phyloP scores from a whole-genome alignment of 2,113 vertebrate genomes.

The Caretta caretta region DNA sequence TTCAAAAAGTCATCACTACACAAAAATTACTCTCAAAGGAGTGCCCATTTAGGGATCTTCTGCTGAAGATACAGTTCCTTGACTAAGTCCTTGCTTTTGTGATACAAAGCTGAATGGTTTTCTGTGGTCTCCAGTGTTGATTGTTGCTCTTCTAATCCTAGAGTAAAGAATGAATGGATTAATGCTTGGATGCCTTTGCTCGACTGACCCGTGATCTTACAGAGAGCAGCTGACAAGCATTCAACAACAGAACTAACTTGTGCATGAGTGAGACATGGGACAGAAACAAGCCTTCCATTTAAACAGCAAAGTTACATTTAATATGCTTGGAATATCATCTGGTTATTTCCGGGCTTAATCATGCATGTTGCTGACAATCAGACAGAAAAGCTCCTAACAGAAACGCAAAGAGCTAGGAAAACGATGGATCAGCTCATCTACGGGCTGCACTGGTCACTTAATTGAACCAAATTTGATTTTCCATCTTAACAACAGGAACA shows the following conservation, averaged over 20 bases:
- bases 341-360: neutral
- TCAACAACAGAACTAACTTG: neutral
- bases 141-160: constrained; percentile 10
- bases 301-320: too few species aligned
- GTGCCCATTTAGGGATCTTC: neutral
- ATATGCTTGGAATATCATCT: neutral
- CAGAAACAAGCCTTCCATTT: neutral
- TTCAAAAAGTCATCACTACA: neutral
- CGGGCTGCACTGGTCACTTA: too few species aligned
- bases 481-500: too few species aligned
- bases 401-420: neutral
- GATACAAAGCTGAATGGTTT: neutral
- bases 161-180: constrained; percentile 49
- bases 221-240: neutral
- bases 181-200: constrained; percentile 12
- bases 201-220: constrained; percentile 35
- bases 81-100: neutral
- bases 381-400: too few species aligned
- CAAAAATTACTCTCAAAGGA: neutral
- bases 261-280: too few species aligned
- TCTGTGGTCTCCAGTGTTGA: constrained; percentile 1
- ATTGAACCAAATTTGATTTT: too few species aligned
- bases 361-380: too few species aligned
- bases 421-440: neutral
- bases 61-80: neutral